Conservation (phyloP, 2,797 vertebrate species). For the Margarornis squamiger region DNA sequence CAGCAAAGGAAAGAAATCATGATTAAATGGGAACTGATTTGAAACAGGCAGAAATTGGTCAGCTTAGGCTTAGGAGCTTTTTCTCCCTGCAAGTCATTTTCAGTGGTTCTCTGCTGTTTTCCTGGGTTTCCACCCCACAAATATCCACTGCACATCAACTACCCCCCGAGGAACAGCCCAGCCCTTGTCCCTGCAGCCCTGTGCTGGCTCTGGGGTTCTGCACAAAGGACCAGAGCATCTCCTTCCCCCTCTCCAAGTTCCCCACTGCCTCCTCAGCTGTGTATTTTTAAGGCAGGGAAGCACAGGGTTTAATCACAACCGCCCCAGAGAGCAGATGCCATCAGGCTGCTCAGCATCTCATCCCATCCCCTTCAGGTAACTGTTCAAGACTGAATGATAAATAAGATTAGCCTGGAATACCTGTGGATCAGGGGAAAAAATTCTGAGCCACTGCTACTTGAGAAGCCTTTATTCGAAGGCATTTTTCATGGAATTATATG, state of each 20-base stretch:
- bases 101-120: not conserved
- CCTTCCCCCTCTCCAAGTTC: not conserved
- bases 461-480: not conserved
- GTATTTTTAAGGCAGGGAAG: not conserved
- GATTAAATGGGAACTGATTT: not conserved
- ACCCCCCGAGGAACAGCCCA: not conserved
- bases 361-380: not conserved
- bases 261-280: not conserved
- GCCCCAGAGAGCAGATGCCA: fast-evolving
- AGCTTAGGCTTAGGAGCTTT: not conserved
- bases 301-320: not conserved
- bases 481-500: not conserved
- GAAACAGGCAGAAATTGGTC: not conserved
- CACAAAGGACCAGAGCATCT: not conserved
- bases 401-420: not conserved
- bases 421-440: not conserved
- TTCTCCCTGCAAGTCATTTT: not conserved
- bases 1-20: not conserved
- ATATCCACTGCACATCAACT: not conserved
- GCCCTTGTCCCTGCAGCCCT: not conserved
- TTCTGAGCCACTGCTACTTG: not conserved
- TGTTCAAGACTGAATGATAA: not conserved
- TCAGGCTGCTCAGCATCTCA: not conserved
- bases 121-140: not conserved
- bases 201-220: not conserved